These are phyloP conservation scores for Tichodroma muraria DNA, from an alignment of 2,113 vertebrate genomes.

Conservation along the genomic window DNA sequence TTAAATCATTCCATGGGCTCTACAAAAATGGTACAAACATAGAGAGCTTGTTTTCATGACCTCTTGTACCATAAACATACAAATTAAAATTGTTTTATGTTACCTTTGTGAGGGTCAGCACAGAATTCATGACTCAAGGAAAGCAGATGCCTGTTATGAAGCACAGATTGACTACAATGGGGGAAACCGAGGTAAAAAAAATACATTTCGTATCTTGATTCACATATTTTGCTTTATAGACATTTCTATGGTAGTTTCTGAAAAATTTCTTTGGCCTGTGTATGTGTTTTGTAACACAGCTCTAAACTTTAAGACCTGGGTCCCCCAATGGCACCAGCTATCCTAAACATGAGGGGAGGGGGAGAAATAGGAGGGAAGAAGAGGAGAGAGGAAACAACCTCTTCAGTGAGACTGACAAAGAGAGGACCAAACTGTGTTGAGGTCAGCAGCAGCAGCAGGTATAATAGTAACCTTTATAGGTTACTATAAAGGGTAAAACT, in stretches of 20 bases:
- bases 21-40: not conserved
- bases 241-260: not conserved
- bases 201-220: not conserved
- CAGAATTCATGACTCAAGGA: not conserved
- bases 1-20: constrained; percentile 10
- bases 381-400: not conserved
- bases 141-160: not conserved
- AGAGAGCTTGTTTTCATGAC: constrained; percentile 8
- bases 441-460: not conserved
- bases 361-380: not conserved
- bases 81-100: not conserved
- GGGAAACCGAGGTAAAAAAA: not conserved
- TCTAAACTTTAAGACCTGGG: not conserved
- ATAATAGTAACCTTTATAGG: too few relatives aligned
- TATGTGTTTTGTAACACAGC: not conserved
- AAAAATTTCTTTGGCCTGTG: not conserved
- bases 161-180: not conserved
- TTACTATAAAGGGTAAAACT: not conserved
- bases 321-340: not conserved
- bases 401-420: not conserved
- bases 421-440: not conserved
- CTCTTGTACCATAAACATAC: not conserved
- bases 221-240: not conserved
- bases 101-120: not conserved
- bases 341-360: too few relatives aligned